Evolutionary conservation across 2,797 vertebrate genomes (phyloP), one percentile per base, ranked within the genome.

Genomic region (Myotis pilosus): DNA sequence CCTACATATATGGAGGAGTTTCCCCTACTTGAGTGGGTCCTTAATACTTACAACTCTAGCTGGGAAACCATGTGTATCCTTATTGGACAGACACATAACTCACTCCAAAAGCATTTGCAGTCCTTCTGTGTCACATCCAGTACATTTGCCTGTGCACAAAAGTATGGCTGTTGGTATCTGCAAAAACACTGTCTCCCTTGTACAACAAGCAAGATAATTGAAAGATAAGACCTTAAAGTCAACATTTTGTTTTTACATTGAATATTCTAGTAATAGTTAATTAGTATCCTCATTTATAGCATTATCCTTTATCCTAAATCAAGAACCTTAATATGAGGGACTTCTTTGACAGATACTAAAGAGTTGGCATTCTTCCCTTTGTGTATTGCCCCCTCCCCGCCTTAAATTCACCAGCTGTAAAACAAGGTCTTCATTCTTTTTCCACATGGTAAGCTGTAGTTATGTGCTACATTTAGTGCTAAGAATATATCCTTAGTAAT

Each of bases 401-500:
- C 41, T 76, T 81, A 66, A 95, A 95, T 79, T 89, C 11, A 69
- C n/a, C 38, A 95, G 41, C 62, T 66, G 33, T 87, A 28, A 68
- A 91, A 36, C 25, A 60, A 87, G 38, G 49, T 17, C 83, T 94
- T 93, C n/a, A 81, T 92, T 89, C 5, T 0, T 55, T 92, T 88
- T 93, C 92, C 10, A 92, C 80, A 53, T 86, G 94, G 89, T 72
- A 89, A 90, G 49, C 33, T 6, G 0, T 16, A 89, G 13, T 78
- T 64, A 79, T 0, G 64, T 57, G 2, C 1, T 83, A 33, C 0
- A 2, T 60, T 23, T 36, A 91, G 80, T 76, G 20, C 12, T 95
- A 94, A 78, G 94, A 94, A 62, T 57, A 93, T 44, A 64, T 81
- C 60, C 53, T 95, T 66, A 87, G 92, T 75, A 25, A 89, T 87